Conservation (phyloP, 2,113 vertebrate genomes). For the Heterochromis multidens region DNA sequence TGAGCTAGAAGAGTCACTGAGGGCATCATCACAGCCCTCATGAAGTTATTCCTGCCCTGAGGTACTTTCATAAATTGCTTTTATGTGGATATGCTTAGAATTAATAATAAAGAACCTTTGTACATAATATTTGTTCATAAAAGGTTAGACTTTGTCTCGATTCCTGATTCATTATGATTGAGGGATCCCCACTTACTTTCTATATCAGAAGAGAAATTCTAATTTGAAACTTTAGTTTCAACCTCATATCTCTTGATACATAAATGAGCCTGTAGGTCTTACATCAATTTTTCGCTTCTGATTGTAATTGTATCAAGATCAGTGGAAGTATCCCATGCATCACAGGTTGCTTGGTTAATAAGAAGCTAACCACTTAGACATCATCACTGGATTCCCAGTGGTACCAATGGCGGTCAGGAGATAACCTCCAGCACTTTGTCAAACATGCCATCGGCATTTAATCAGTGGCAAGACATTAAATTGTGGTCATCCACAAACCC, state of each 20-base stretch:
- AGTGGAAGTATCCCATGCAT: neutral
- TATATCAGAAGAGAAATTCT: neutral
- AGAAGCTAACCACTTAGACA: slow-evolving; percentile 31
- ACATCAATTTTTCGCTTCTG: neutral
- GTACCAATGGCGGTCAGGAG: neutral
- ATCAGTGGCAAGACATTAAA: slow-evolving; percentile 55
- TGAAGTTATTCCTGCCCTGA: neutral
- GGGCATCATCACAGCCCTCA: neutral
- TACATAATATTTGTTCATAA: neutral
- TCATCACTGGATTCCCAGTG: slow-evolving; percentile 37
- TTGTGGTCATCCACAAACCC: slow-evolving; percentile 42
- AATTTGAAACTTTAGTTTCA: neutral
- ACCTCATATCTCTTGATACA: neutral
- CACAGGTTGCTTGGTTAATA: slow-evolving; percentile 17
- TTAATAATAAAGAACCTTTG: neutral
- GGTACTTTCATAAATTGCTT: neutral
- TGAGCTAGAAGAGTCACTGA: neutral
- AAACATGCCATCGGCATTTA: slow-evolving; percentile 58
- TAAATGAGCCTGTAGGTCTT: neutral
- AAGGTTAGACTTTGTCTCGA: neutral
- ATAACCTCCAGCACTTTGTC: slow-evolving; percentile 51
- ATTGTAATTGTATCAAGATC: slow-evolving; percentile 17
- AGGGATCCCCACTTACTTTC: neutral
- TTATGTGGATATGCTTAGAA: neutral
- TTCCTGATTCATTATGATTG: neutral